A percentile compares a stretch with the other conserved stretches of the same genome.
These are phyloP conservation scores for Lagodon rhomboides DNA, from an alignment of 2,797 vertebrate genomes.

Conservation along the genomic window DNA sequence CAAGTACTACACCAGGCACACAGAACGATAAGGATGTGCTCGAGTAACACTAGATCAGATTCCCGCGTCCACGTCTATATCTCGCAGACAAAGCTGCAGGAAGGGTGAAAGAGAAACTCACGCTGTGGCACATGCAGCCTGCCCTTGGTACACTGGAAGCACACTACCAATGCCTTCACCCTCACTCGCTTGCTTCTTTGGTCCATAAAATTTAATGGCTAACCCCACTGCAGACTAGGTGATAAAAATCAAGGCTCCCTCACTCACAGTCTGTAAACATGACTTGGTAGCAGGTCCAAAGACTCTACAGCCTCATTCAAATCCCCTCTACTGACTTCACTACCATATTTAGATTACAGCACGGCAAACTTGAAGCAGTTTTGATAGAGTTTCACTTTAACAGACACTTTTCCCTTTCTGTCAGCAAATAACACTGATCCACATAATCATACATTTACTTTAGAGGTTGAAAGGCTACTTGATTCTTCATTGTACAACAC, in stretches of 20 bases:
- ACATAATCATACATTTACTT: constrained; percentile 17
- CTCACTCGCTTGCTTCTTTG: constrained; percentile 55
- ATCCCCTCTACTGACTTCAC: constrained; percentile 37
- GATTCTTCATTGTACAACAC: no score
- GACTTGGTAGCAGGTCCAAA: constrained; percentile 63
- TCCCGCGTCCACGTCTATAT: constrained; percentile 12
- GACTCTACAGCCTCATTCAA: constrained; percentile 39
- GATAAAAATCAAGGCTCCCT: constrained; percentile 79
- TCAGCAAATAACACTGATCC: constrained; percentile 29
- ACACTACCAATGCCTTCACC: constrained; percentile 13
- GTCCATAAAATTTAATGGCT: constrained; percentile 80
- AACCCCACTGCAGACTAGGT: constrained; percentile 73
- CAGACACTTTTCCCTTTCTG: constrained; percentile 10
- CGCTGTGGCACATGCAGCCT: constrained; percentile 35
- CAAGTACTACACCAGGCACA: neutral
- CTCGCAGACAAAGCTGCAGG: constrained; percentile 42
- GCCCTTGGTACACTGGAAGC: constrained; percentile 56
- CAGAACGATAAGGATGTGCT: constrained; percentile 27
- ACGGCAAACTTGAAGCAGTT: constrained; percentile 4
- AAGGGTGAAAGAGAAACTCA: constrained; percentile 24
- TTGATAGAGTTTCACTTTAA: constrained; percentile 32
- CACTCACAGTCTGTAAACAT: constrained; percentile 77
- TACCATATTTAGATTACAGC: constrained; percentile 48
- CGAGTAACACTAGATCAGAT: constrained; percentile 34
- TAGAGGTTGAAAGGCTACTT: neutral